Percentiles rank a stretch among this genome's conserved stretches.
Conservation (phyloP, 2,888 invertebrate species). For the Urechis unicinctus region DNA sequence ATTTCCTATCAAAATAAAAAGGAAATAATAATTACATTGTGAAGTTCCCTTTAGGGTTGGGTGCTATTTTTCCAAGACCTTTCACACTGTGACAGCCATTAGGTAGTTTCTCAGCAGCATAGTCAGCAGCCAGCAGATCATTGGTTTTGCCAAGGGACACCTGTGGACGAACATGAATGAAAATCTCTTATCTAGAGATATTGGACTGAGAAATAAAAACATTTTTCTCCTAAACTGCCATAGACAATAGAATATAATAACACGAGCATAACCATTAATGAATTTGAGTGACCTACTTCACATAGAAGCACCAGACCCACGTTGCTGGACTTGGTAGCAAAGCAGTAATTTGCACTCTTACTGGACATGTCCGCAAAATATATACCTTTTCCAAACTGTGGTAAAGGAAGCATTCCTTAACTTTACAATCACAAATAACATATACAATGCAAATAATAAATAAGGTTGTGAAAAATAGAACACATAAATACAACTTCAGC, state of each 20-base stretch:
- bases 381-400: slow-evolving; percentile 54
- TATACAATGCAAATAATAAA: neutral
- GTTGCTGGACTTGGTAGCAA: slow-evolving; percentile 44
- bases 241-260: too few species aligned
- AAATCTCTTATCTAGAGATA: too few species aligned
- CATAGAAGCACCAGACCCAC: slow-evolving; percentile 50
- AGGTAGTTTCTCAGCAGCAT: slow-evolving; percentile 49
- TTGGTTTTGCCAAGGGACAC: slow-evolving; percentile 47
- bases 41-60: slow-evolving; percentile 38
- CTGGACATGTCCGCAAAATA: slow-evolving; percentile 56
- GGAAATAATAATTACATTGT: slow-evolving; percentile 32
- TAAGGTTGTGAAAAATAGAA: neutral
- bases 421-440: too few species aligned
- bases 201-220: neutral
- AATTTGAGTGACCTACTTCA: slow-evolving; percentile 44
- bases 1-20: too few species aligned
- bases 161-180: slow-evolving; percentile 18
- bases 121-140: slow-evolving; percentile 48
- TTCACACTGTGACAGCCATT: slow-evolving; percentile 48
- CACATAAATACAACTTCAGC: neutral
- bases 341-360: slow-evolving; percentile 56
- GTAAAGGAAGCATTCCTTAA: slow-evolving; percentile 13
- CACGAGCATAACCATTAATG: neutral
- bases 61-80: slow-evolving; percentile 48
- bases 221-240: neutral